phyloP scores from a whole-genome alignment of 1,140 invertebrate genomes.

The Drosophila mayri region DNA sequence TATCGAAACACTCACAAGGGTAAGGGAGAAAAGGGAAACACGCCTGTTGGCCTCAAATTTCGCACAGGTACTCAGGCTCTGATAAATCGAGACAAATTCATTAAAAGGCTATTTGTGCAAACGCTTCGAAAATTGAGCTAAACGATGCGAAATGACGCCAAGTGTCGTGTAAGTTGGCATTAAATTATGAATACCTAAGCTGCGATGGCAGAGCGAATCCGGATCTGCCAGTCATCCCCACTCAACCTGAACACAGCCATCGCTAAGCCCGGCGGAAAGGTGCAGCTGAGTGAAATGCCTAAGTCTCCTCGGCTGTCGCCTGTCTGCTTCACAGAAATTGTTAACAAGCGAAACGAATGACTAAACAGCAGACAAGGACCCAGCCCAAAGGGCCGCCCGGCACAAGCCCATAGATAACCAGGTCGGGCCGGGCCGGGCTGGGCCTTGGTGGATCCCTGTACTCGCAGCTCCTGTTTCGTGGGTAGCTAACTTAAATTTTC shows the following conservation, averaged over 20 bases:
- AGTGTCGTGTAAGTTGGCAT: constrained; percentile 72
- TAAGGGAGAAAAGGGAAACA: neutral
- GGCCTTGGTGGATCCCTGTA: neutral
- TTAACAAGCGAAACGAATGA: constrained; percentile 80
- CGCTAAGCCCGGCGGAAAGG: constrained; percentile 41
- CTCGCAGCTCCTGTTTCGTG: constrained; percentile 17
- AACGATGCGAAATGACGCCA: constrained; percentile 74
- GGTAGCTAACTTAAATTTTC: constrained; percentile 70
- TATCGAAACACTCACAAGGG: neutral
- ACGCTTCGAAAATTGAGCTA: constrained; percentile 60
- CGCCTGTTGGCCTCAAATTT: constrained; percentile 9
- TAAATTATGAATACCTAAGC: constrained; percentile 77
- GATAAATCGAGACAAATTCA: constrained; percentile 58
- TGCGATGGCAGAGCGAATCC: constrained; percentile 18
- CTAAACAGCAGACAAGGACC: constrained; percentile 58
- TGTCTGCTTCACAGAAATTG: constrained; percentile 56
- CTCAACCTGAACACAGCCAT: constrained; percentile 14
- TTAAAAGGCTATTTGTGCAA: constrained; percentile 53
- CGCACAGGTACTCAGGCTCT: constrained; percentile 9
- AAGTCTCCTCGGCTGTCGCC: constrained; percentile 48
- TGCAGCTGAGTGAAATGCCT: constrained; percentile 51
- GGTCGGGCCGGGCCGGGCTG: neutral
- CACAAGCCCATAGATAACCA: constrained; percentile 18
- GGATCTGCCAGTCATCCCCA: constrained; percentile 66
- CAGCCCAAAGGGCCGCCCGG: constrained; percentile 1